Evolutionary conservation across 2,113 vertebrate genomes (phyloP).

Genomic region (Stegostoma tigrinum): DNA sequence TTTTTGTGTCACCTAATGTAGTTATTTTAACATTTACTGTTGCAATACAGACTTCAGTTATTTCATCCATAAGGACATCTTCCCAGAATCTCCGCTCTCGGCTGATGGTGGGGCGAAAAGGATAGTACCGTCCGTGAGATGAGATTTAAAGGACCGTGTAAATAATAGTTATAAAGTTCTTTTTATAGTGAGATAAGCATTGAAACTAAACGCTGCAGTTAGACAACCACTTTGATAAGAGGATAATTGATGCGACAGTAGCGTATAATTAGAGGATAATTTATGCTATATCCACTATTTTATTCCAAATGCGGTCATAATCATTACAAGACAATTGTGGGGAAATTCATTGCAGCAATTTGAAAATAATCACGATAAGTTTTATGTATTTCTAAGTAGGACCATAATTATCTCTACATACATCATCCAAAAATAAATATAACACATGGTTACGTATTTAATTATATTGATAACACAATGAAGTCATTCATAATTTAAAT

Average conservation of each 20-base stretch:
- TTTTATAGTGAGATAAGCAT: slow-evolving; percentile 97
- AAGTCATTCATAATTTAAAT: slow-evolving; percentile 70
- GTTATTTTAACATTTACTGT: neutral
- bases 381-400: slow-evolving; percentile 92
- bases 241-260: slow-evolving; percentile 99
- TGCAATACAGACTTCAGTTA: neutral
- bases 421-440: slow-evolving; percentile 76
- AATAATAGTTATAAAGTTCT: slow-evolving; percentile 99
- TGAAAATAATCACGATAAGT: slow-evolving; percentile 97
- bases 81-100: slow-evolving; percentile 41
- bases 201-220: slow-evolving; percentile 99
- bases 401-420: slow-evolving; percentile 85
- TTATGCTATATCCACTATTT: slow-evolving; percentile 99
- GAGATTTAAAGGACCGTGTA: slow-evolving; percentile 97
- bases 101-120: slow-evolving; percentile 78
- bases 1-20: neutral
- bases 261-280: slow-evolving; percentile 99
- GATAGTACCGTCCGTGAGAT: slow-evolving; percentile 84
- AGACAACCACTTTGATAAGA: slow-evolving; percentile 99
- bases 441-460: slow-evolving; percentile 77
- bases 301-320: slow-evolving; percentile 99
- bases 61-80: neutral
- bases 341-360: slow-evolving; percentile 98
- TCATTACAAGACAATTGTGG: slow-evolving; percentile 99
- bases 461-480: slow-evolving; percentile 81